phyloP scores from a whole-genome alignment of 2,888 invertebrate species.

The Pediacus dermestoides region DNA sequence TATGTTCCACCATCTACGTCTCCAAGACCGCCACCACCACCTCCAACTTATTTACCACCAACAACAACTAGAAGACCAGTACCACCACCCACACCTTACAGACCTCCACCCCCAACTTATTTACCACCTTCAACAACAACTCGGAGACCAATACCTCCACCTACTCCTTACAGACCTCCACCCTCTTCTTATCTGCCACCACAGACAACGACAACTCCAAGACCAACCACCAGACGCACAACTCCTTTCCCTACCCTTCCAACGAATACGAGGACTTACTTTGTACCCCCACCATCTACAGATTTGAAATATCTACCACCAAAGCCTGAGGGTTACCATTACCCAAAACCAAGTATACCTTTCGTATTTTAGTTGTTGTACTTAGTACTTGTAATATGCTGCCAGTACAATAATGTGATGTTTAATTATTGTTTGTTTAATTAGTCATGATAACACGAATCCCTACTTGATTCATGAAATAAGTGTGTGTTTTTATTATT shows the following conservation, averaged over 20 bases:
- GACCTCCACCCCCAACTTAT: neutral
- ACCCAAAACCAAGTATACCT: neutral
- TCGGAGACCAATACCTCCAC: slow-evolving; percentile 1
- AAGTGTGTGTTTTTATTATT: too few relatives aligned
- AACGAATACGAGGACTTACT: too few relatives aligned
- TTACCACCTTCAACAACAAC: slow-evolving; percentile 2
- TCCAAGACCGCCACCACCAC: too few relatives aligned
- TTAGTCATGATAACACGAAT: too few relatives aligned
- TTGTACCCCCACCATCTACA: neutral
- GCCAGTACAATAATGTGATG: too few relatives aligned
- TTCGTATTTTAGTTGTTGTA: neutral
- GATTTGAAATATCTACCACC: slow-evolving; percentile 2
- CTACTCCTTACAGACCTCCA: neutral
- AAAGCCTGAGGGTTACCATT: neutral
- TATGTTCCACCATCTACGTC: neutral
- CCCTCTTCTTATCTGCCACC: too few relatives aligned
- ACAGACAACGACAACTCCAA: neutral
- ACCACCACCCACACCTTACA: too few relatives aligned
- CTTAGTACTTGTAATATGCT: too few relatives aligned
- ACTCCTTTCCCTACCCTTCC: too few relatives aligned
- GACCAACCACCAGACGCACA: slow-evolving; percentile 1
- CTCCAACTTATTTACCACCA: slow-evolving; percentile 2
- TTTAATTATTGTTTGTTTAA: too few relatives aligned
- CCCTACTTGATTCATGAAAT: too few relatives aligned
- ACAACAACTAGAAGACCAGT: too few relatives aligned